Conservation (phyloP, 2,888 invertebrate species). For the Nymphalis urticae region DNA sequence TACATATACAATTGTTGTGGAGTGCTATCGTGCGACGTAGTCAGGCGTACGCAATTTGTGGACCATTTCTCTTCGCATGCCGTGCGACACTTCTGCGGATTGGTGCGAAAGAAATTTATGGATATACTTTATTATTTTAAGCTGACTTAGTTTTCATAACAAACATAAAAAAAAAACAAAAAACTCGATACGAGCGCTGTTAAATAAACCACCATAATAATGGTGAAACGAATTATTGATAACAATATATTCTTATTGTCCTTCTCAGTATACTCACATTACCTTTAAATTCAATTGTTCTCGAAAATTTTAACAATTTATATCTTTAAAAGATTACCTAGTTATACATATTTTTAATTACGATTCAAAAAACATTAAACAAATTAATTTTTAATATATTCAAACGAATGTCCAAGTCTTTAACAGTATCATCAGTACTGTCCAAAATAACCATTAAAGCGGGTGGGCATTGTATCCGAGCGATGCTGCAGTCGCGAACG, state of each 20-base stretch:
- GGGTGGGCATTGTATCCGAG: slow-evolving; percentile 57
- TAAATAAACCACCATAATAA: neutral
- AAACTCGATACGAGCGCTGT: neutral
- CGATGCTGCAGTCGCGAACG: slow-evolving; percentile 56
- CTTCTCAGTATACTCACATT: too few species aligned
- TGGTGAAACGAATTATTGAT: too few species aligned
- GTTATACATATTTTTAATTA: too few species aligned
- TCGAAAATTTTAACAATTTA: too few species aligned
- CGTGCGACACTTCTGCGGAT: slow-evolving; percentile 63
- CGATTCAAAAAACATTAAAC: too few species aligned
- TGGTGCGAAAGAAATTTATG: slow-evolving; percentile 55
- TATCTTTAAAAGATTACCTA: too few species aligned
- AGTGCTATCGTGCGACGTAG: slow-evolving; percentile 49
- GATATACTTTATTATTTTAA: slow-evolving; percentile 45
- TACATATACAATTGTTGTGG: slow-evolving; percentile 30
- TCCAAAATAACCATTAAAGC: slow-evolving; percentile 69
- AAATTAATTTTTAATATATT: slow-evolving; percentile 14
- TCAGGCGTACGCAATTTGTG: slow-evolving; percentile 70
- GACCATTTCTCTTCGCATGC: slow-evolving; percentile 67
- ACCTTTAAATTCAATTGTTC: too few species aligned
- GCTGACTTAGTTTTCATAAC: slow-evolving; percentile 14
- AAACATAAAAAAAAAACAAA: neutral
- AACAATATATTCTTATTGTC: too few species aligned
- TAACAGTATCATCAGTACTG: slow-evolving; percentile 50
- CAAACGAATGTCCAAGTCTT: slow-evolving; percentile 33